Base-by-base conservation (phyloP, 2,888 invertebrate species). In the Antheraea yamamai region DNA sequence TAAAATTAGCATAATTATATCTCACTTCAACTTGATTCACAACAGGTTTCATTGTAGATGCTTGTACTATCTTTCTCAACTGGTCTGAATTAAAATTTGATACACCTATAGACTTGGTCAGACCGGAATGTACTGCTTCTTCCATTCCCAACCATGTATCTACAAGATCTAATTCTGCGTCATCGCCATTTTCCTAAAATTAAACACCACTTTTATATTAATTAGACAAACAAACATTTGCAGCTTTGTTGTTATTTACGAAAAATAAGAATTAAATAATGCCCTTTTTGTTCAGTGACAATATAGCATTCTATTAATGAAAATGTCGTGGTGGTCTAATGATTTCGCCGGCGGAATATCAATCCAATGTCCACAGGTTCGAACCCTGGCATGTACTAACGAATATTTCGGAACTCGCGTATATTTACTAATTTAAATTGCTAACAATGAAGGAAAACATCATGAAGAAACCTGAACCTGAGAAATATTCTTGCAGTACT, bases 101-200 rank as follows among this genome's bases (percentile, higher is more conserved):
- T 1, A 98, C 90, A 0, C 98, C 98, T 76, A 98, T 97, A 74
- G 96, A 96, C 82, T 95, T 96, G 0, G 96, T 91, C 0, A 97
- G 90, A 0, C 97, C 97, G 39, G 94, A 87, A 35, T 95, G 92
- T 1, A 96, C 94, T 71, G 96, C 96, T 80, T 96, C 95, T 88
- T 98, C 98, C 97, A 98, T 96, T 20, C 96, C 97, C 85, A 95
- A 93, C 97, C 97, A 97, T 0, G 97, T 97, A 84, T 97, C 98
- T 12, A 96, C 73, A 84, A 96, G 97, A 84, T 97, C 97, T 23
- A 96, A 95, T 73, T 95, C 96, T 58, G 95, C 95, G 81, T 95
- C 95, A 73, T 89, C 88, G 1, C 91, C 90, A 58, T 88, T 86
- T 2, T 82, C 83, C 95, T 93, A 77, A 47, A 55, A 39, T 51